phyloP scores from a whole-genome alignment of 1,140 invertebrate species.

The Anthonomus grandis region DNA sequence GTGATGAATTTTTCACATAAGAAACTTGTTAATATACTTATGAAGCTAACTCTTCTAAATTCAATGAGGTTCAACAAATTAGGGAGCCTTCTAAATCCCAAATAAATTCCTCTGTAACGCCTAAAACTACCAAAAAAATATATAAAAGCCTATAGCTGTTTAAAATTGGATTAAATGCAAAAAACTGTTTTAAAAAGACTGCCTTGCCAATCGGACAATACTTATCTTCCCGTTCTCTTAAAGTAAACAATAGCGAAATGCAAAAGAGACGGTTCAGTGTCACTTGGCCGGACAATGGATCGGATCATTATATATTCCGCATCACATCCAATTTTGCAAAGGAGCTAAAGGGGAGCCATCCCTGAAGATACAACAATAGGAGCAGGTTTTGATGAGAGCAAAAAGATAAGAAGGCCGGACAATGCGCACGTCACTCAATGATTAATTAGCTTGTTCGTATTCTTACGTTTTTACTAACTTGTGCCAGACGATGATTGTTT shows the following conservation, averaged over 20 bases:
- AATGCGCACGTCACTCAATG: constrained; percentile 35
- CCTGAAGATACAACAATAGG: constrained; percentile 42
- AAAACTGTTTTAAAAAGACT: constrained; percentile 14
- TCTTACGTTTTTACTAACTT: constrained; percentile 19
- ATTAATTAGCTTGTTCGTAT: constrained; percentile 36
- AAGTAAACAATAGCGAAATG: constrained; percentile 35
- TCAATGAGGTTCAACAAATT: too few species aligned
- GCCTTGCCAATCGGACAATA: constrained; percentile 7
- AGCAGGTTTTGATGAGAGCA: constrained; percentile 32
- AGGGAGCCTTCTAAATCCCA: too few species aligned
- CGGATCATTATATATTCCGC: constrained; percentile 41
- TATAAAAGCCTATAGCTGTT: too few species aligned
- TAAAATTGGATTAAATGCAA: constrained; percentile 23
- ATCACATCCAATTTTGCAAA: constrained; percentile 41
- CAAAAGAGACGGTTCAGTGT: constrained; percentile 35
- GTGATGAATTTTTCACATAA: too few species aligned
- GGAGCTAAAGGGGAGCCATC: constrained; percentile 37
- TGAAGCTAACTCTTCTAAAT: too few species aligned
- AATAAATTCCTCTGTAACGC: too few species aligned
- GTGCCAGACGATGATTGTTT: background rate
- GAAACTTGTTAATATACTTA: too few species aligned
- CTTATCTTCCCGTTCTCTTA: constrained; percentile 22
- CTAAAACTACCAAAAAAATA: too few species aligned
- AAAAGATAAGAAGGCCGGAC: constrained; percentile 31
- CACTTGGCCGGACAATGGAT: constrained; percentile 38